These are phyloP conservation scores for Meiosimyza platycephala DNA, from an alignment of 2,888 invertebrate genomes.

Conservation along the genomic window DNA sequence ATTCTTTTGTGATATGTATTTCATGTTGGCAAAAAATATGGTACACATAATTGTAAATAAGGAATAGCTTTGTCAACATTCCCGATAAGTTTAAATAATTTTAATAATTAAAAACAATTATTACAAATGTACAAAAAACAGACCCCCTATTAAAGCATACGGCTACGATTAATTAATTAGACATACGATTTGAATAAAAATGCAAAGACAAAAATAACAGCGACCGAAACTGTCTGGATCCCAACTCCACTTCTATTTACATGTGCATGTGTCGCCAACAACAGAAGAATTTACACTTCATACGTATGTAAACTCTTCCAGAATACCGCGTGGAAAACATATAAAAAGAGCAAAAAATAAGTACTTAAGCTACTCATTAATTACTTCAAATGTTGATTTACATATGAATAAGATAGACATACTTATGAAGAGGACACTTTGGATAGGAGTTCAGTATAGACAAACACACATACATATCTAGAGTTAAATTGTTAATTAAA, in stretches of 20 bases:
- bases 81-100: not conserved
- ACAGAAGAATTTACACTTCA: conserved; percentile 10
- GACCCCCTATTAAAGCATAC: conserved; percentile 13
- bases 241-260: not conserved
- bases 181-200: not conserved
- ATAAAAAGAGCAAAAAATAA: not conserved
- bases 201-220: not conserved
- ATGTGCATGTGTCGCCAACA: not conserved
- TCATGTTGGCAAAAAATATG: too few relatives aligned
- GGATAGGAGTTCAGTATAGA: not conserved
- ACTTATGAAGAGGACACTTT: conserved; percentile 2
- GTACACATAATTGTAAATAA: too few relatives aligned
- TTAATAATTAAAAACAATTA: conserved; percentile 32
- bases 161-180: not conserved
- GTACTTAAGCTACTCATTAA: not conserved
- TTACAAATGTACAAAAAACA: not conserved
- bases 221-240: not conserved
- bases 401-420: conserved; percentile 1
- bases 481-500: conserved; percentile 31
- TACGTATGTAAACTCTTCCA: not conserved
- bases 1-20: too few relatives aligned
- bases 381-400: conserved; percentile 10
- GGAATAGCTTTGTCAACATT: too few relatives aligned
- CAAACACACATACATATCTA: too few relatives aligned
- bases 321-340: not conserved